phyloP scores from a whole-genome alignment of 2,797 vertebrate genomes.

The Valencia hispanica region DNA sequence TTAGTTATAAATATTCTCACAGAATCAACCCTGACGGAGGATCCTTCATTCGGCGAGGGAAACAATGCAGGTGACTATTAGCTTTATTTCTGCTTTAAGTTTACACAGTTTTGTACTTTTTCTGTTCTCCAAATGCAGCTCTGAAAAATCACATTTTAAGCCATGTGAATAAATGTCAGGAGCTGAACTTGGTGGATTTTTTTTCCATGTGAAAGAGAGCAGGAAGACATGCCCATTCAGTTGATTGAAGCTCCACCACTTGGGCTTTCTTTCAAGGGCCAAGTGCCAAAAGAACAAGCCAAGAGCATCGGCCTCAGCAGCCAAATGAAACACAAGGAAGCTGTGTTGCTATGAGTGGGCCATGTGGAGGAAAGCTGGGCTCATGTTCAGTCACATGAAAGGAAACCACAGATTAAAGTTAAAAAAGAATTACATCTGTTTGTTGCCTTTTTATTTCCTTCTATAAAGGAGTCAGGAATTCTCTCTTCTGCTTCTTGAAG shows the following conservation, averaged over 20 bases:
- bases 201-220: not conserved
- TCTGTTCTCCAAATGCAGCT: not conserved
- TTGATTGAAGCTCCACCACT: slow-evolving; percentile 6
- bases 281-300: slow-evolving; percentile 45
- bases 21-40: slow-evolving; percentile 40
- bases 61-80: slow-evolving; percentile 47
- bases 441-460: slow-evolving; percentile 1
- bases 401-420: slow-evolving; percentile 44
- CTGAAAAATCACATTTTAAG: not conserved
- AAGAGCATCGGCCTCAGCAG: slow-evolving; percentile 23
- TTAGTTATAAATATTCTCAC: slow-evolving; percentile 34
- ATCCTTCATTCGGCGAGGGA: slow-evolving; percentile 22
- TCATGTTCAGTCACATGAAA: slow-evolving; percentile 41
- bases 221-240: slow-evolving; percentile 8
- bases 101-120: too few relatives aligned
- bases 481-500: not conserved
- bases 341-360: slow-evolving; percentile 41
- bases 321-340: slow-evolving; percentile 59
- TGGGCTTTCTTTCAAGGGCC: slow-evolving; percentile 18
- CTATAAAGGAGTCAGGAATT: not conserved
- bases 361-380: slow-evolving; percentile 46
- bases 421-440: slow-evolving; percentile 39
- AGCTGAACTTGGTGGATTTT: slow-evolving; percentile 4
- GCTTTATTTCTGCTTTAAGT: not conserved
- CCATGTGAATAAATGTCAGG: not conserved